Percentiles rank a stretch among this genome's conserved stretches.
These are phyloP conservation scores for Heterodera filipjevi DNA, from an alignment of 2,888 invertebrate genomes.

Conservation along the genomic window DNA sequence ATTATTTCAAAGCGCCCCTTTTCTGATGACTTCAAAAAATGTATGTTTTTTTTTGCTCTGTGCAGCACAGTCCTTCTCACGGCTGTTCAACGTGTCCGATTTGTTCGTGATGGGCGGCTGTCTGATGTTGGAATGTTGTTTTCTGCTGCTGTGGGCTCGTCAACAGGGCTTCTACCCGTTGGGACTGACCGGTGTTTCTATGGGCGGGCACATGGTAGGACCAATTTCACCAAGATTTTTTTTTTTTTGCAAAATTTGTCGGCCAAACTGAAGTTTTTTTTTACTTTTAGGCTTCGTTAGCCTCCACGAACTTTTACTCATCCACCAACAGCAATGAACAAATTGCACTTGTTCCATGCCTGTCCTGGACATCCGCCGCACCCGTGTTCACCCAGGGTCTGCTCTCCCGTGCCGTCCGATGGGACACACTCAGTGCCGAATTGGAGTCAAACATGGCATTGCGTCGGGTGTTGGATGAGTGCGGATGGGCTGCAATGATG, in stretches of 20 bases:
- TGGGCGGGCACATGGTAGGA: conserved; percentile 51
- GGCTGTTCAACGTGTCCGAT: conserved; percentile 90
- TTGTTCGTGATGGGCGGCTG: conserved; percentile 99
- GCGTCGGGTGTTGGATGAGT: conserved; percentile 16
- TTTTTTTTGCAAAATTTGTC: background rate
- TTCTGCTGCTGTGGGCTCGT: conserved; percentile 91
- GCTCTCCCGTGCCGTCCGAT: conserved; percentile 37
- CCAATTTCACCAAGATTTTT: background rate
- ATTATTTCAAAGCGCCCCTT: too few species aligned
- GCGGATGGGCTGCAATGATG: conserved; percentile 43
- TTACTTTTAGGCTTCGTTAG: conserved; percentile 90
- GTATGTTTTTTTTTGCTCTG: conserved; percentile 6
- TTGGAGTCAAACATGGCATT: conserved; percentile 37
- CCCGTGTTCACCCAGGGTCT: conserved; percentile 84
- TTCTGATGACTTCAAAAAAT: background rate
- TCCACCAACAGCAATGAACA: conserved; percentile 69
- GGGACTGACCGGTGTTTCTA: conserved; percentile 72
- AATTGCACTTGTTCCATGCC: conserved; percentile 86
- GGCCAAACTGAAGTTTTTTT: background rate
- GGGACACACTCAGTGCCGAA: conserved; percentile 35
- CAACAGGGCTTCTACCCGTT: conserved; percentile 81
- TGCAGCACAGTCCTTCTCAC: conserved; percentile 68
- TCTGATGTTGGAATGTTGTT: conserved; percentile 84
- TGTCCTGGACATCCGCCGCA: conserved; percentile 96
- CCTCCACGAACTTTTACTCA: conserved; percentile 83